A percentile compares a stretch with the other conserved stretches of the same genome.
Evolutionary conservation across 2,888 invertebrate species (phyloP).

Genomic region (Amphipyra berbera): DNA sequence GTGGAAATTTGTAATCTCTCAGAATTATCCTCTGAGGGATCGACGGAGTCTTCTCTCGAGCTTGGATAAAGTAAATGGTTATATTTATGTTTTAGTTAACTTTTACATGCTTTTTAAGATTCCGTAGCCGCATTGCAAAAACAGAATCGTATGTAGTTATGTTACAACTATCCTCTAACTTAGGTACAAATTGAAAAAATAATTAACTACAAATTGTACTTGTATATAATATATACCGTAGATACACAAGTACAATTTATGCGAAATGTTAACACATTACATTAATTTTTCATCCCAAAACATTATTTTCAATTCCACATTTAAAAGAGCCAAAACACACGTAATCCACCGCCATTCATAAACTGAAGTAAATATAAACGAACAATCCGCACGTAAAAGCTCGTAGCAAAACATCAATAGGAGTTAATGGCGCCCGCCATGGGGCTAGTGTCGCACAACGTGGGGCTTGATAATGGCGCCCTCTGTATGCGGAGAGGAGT

Average conservation of each 20-base stretch:
- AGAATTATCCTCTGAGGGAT: constrained; percentile 42
- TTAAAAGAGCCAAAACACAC: constrained; percentile 21
- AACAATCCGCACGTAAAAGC: constrained; percentile 35
- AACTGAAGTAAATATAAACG: constrained; percentile 29
- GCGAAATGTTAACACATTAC: not conserved
- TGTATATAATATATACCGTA: too few relatives aligned
- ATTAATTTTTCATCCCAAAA: constrained; percentile 19
- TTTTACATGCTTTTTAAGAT: constrained; percentile 4
- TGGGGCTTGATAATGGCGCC: constrained; percentile 40
- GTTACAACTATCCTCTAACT: too few relatives aligned
- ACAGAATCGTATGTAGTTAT: too few relatives aligned
- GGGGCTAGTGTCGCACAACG: constrained; percentile 49
- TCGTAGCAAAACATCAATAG: constrained; percentile 38
- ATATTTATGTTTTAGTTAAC: constrained; percentile 19
- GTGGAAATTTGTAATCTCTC: constrained; percentile 59
- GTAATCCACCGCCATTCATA: constrained; percentile 41
- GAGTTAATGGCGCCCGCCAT: constrained; percentile 60
- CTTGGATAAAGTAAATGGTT: constrained; percentile 31
- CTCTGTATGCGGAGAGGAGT: constrained; percentile 35
- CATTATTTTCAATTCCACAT: constrained; percentile 7
- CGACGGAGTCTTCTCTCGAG: constrained; percentile 1
- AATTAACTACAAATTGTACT: too few relatives aligned
- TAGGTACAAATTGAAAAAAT: too few relatives aligned
- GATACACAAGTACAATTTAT: too few relatives aligned
- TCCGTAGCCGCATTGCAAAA: too few relatives aligned